Base-by-base conservation (phyloP, 2,113 vertebrate species). In the Thalassoma bifasciatum region DNA sequence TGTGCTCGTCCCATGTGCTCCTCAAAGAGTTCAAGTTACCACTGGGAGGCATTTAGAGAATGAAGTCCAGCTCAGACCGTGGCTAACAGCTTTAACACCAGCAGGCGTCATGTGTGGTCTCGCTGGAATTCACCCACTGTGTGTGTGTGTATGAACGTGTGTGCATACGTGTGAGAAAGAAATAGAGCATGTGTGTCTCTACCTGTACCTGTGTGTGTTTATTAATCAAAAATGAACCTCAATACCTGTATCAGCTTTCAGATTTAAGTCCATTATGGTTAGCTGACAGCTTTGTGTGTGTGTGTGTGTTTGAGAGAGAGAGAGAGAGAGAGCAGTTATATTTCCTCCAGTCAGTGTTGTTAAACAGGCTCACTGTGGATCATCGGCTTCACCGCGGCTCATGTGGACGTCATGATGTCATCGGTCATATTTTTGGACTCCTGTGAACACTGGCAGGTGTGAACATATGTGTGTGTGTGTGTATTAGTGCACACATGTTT, bases 1-100 rank as follows among this genome's bases (percentile, higher is more conserved):
- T 64, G 47, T 16, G 24, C 51, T 73, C 75, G 36, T 81, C 82
- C 76, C 86, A 87, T 84, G 73, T 89, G 86, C 46, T 77, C 75
- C 53, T 81, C 42, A 36, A 59, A 67, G 76, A 79, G 83, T 72
- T 90, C 76, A 79, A 66, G 81, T 88, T 88, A 83, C 88, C 82
- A 68, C 50, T 38, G 66, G 34, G 44, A 88, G 80, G 82, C 81
- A 91, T 91, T 62, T 61, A 59, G 71, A 75, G 90, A 89, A 91
- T 82, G 82, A 64, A 58, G 71, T 68, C 62, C 21, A 72, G 74
- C 70, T 1, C 60, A 67, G 84, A 89, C 66, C 85, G 54, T 89
- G 71, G 53, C 75, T 75, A 90, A 90, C 86, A 74, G 70, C 70
- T 87, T 89, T 82, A 87, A 87, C 83, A 63, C 66, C 83, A 71